Base-by-base conservation (phyloP, 2,113 vertebrate species). In the Gnathonemus longibarbis region DNA sequence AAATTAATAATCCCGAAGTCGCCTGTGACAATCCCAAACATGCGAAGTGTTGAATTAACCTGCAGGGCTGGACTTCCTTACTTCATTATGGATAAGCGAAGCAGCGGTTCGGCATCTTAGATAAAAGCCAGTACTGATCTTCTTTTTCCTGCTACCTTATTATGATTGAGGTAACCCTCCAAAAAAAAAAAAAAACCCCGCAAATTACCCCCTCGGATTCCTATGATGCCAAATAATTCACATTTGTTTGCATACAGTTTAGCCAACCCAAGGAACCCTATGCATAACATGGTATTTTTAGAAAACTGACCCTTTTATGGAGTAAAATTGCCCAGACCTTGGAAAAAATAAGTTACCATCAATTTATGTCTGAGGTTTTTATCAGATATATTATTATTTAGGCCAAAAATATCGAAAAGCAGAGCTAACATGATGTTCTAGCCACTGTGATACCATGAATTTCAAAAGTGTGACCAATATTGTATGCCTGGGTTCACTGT, bases 211-310 rank as follows among this genome's bases (percentile, higher is more conserved):
- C 92, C 93, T 92, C 90, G 89, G 92, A 92, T 13, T 9, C 88
- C 89, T 91, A 90, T 90, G 93, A 93, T 21, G 46, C 21, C 15
- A 88, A 89, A 89, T 94, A 88, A 91, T 88, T 90, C 91, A 91
- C 93, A 83, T 94, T 93, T 93, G 92, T 94, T 94, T 95, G 95
- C 95, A 94, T 94, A 93, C 93, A 91, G 92, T 91, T 90, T 84
- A 92, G 92, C 84, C 93, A 52, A 91, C 53, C 91, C 84, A 89
- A 90, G 91, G 92, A 92, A 91, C 92, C 92, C 91, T 89, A 89
- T 90, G 93, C 86, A 91, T 91, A 92, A 92, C 89, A 84, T 13
- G 77, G 90, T 93, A 93, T 95, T 94, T 95, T 94, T 94, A 95
- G 91, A 53, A 0, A 31, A 87, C 56, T 95, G 94, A 95, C 94